Evolutionary conservation across 2,888 invertebrate species (phyloP), one percentile per base, ranked within the genome.

Genomic region (Agriopis marginaria): DNA sequence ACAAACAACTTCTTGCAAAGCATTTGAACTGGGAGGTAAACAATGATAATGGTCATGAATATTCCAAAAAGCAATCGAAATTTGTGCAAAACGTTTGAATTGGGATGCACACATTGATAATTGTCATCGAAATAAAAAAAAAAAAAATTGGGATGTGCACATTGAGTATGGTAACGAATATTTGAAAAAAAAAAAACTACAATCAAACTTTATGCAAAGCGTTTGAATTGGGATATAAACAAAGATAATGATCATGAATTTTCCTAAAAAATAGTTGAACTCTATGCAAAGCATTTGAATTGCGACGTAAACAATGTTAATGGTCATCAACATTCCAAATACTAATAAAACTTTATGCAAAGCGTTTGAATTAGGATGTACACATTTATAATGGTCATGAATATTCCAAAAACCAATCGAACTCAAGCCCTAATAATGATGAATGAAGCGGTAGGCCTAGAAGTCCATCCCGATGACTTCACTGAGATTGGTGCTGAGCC

Each of bases 401-500:
- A 23, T 58, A 45, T 47, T 45, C n/a, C n/a, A 58, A 58, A 58
- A 17, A 10, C 1, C 14, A 39, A 32, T 55, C 7, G 39, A 23
- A 55, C 9, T 39, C 39, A 17, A 32, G 10, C 11, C 2, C 23
- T 44, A 17, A 11, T n/a, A n/a, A n/a, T n/a, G 7, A 59, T 60
- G 1, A 66, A 50, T 58, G 51, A 67, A 60, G 14, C 23, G 66
- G 42, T 56, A 70, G 55, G 73, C 63, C 70, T 69, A 72, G 70
- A 64, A 71, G 70, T 75, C 32, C 32, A 32, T 3, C 32, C 32
- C 32, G 32, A 5, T 32, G 32, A 59, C 72, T 54, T 67, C 67
- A 72, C 68, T 66, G 68, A 70, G 68, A 78, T 88, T 90, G 89
- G 85, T 86, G 65, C 56, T 32, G 62, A 82, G 89, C 90, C 90